Conservation (phyloP, 2,113 vertebrate genomes). For the Poicephalus gulielmi region DNA sequence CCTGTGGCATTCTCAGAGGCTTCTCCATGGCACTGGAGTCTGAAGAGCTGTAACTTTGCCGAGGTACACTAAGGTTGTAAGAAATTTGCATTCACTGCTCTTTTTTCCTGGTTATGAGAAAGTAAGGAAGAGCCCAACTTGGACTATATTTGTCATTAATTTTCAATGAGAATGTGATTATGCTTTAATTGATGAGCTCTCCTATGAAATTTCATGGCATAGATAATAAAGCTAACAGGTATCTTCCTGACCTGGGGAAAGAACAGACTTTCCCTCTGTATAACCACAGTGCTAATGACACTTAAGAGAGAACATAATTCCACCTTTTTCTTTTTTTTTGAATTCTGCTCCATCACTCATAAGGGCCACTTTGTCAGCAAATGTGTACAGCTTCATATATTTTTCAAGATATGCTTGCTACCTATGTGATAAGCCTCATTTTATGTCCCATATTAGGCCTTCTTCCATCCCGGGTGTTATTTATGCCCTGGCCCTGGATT, state of each 20-base stretch:
- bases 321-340: neutral
- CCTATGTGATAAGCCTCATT: slow-evolving; percentile 32
- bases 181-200: slow-evolving; percentile 56
- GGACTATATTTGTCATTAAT: neutral
- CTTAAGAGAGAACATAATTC: slow-evolving; percentile 14
- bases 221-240: slow-evolving; percentile 48
- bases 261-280: slow-evolving; percentile 8
- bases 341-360: neutral
- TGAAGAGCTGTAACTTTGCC: neutral
- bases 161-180: slow-evolving; percentile 48
- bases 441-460: slow-evolving; percentile 2
- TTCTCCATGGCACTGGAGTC: slow-evolving; percentile 17
- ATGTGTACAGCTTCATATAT: slow-evolving; percentile 18
- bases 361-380: slow-evolving; percentile 11
- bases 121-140: slow-evolving; percentile 20
- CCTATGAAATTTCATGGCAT: slow-evolving; percentile 26
- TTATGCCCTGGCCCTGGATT: slow-evolving; percentile 17
- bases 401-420: slow-evolving; percentile 28
- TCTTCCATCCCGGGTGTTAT: neutral
- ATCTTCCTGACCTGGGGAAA: slow-evolving; percentile 42
- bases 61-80: slow-evolving; percentile 44
- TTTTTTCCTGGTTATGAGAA: slow-evolving; percentile 38
- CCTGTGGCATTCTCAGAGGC: neutral
- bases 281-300: slow-evolving; percentile 16
- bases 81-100: slow-evolving; percentile 47